A percentile compares a stretch with the other conserved stretches of the same genome.
These are phyloP conservation scores for Rhodeus uyekii DNA, from an alignment of 2,797 vertebrate genomes.

Conservation along the genomic window DNA sequence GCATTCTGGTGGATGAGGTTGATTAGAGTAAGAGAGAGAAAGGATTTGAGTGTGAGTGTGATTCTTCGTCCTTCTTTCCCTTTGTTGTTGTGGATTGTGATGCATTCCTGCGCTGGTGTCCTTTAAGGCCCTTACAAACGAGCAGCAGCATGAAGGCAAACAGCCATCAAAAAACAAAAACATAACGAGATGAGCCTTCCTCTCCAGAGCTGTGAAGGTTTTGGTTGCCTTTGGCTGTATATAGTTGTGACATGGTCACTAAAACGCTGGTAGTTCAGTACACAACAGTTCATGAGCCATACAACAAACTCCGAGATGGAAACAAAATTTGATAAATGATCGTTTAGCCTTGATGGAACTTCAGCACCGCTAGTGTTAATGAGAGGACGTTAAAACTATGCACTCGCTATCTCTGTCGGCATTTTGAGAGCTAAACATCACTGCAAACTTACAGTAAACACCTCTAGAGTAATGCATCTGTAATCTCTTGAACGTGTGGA, in stretches of 20 bases:
- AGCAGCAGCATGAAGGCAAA: slow-evolving; percentile 60
- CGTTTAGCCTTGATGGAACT: slow-evolving; percentile 59
- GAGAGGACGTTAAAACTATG: slow-evolving; percentile 51
- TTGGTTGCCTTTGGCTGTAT: slow-evolving; percentile 67
- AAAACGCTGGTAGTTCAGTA: slow-evolving; percentile 59
- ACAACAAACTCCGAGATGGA: slow-evolving; percentile 43
- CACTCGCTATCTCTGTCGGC: slow-evolving; percentile 24
- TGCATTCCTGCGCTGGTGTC: slow-evolving; percentile 56
- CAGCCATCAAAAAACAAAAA: slow-evolving; percentile 43
- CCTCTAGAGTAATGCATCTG: not conserved
- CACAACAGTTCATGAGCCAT: slow-evolving; percentile 59
- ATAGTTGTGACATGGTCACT: slow-evolving; percentile 54
- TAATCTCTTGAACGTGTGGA: slow-evolving; percentile 25
- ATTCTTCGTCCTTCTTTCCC: slow-evolving; percentile 52
- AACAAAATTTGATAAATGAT: slow-evolving; percentile 40
- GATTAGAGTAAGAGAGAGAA: slow-evolving; percentile 11
- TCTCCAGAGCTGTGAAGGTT: slow-evolving; percentile 55
- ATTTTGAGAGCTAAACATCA: slow-evolving; percentile 45
- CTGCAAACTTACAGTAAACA: slow-evolving; percentile 41
- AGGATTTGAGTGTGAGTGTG: slow-evolving; percentile 9
- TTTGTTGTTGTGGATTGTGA: slow-evolving; percentile 59
- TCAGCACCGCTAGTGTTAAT: slow-evolving; percentile 65
- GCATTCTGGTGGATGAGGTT: slow-evolving; percentile 57
- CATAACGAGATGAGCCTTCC: slow-evolving; percentile 51
- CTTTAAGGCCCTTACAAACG: slow-evolving; percentile 56